Conservation (phyloP, 2,797 vertebrate genomes). For the Sandelia bainsii region DNA sequence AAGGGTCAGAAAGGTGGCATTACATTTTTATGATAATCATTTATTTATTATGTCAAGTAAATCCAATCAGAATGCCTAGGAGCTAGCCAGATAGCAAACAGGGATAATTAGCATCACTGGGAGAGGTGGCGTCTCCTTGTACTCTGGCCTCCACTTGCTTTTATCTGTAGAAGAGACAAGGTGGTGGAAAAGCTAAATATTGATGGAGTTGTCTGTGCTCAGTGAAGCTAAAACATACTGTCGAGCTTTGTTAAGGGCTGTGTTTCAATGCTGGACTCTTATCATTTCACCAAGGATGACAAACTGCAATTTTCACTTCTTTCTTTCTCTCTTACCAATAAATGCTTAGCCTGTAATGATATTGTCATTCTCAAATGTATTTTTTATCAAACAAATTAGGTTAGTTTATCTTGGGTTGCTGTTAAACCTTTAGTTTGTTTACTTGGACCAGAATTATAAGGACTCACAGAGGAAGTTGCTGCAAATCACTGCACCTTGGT, state of each 20-base stretch:
- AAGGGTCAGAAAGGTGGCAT: constrained; percentile 81
- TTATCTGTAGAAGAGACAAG: constrained; percentile 78
- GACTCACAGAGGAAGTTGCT: background rate
- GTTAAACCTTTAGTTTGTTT: background rate
- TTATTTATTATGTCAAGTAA: constrained; percentile 88
- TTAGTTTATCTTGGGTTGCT: constrained; percentile 6
- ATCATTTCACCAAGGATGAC: constrained; percentile 39
- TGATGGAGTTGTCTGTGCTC: constrained; percentile 67
- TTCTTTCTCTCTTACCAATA: background rate
- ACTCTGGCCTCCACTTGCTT: constrained; percentile 73
- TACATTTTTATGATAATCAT: constrained; percentile 86
- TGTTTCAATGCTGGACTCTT: constrained; percentile 42
- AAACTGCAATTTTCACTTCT: constrained; percentile 14
- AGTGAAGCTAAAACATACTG: constrained; percentile 71
- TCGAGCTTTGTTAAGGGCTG: constrained; percentile 54
- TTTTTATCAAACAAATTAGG: background rate
- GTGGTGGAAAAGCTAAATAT: constrained; percentile 73
- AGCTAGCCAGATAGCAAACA: constrained; percentile 79
- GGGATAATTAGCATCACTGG: constrained; percentile 88
- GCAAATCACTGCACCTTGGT: background rate
- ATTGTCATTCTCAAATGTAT: background rate
- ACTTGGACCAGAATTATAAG: constrained; percentile 8
- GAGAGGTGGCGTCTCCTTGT: constrained; percentile 83
- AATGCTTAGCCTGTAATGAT: constrained; percentile 12
- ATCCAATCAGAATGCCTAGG: constrained; percentile 84